Percentiles rank a stretch among this genome's conserved stretches.
These are phyloP conservation scores for Nycticebus coucang DNA, from an alignment of 2,113 vertebrate species.

Conservation along the genomic window DNA sequence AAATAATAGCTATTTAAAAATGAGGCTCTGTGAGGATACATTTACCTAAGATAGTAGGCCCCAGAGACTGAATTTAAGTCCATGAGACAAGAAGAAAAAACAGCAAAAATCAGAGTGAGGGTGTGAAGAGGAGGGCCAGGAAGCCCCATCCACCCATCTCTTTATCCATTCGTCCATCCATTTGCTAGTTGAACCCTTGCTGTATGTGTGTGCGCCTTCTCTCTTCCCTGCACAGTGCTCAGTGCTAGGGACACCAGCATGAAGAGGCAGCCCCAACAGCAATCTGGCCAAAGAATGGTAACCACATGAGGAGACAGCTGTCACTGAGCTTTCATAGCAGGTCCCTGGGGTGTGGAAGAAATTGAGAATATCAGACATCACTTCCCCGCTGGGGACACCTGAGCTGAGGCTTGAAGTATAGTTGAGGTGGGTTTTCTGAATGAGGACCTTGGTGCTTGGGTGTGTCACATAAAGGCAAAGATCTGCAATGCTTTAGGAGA, in stretches of 20 bases:
- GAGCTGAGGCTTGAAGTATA: neutral
- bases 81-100: neutral
- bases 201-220: fast-evolving
- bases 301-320: fast-evolving
- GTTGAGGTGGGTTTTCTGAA: neutral
- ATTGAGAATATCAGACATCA: neutral
- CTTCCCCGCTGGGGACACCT: neutral
- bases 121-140: neutral
- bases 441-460: neutral
- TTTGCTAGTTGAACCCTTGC: fast-evolving
- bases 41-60: neutral
- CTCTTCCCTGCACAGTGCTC: fast-evolving
- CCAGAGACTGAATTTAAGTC: neutral
- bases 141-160: neutral
- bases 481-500: neutral
- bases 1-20: neutral
- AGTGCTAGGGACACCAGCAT: fast-evolving
- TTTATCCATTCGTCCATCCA: no score
- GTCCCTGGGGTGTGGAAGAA: neutral
- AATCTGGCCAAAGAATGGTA: neutral
- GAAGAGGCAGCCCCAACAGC: neutral
- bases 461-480: neutral
- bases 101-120: neutral
- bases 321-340: neutral
- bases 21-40: neutral